Base-by-base conservation (phyloP, 2,797 vertebrate species). In the Falco berigora region DNA sequence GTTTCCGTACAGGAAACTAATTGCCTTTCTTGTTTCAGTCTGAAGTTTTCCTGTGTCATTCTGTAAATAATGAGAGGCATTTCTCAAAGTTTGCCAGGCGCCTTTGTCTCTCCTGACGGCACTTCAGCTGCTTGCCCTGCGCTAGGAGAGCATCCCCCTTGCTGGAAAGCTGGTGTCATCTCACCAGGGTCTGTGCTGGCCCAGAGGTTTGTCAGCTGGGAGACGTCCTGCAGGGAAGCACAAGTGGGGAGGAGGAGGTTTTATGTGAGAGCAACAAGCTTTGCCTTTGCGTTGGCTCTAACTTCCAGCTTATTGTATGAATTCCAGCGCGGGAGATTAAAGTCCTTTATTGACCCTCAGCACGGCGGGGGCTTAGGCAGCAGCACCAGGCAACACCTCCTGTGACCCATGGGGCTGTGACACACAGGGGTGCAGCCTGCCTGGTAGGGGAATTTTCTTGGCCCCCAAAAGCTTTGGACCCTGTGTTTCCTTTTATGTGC, bases 1-100 rank as follows among this genome's bases (percentile, higher is more conserved):
- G 98, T 98, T 97, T 97, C 97, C 17, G 6, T 96, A 97, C 61
- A 96, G 96, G 90, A 97, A 97, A 97, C 95, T 96, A 97, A 98
- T 97, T 97, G 97, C 96, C 95, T 97, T 97, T 97, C 97, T 97
- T 96, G 93, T 97, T 97, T 96, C 96, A 96, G 92, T 88, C 96
- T 94, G 91, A 98, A 97, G 94, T 98, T 97, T 97, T 96, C 95
- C 92, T 75, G 59, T 75, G 81, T 94, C 90, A 85, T 93, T 96
- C 86, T 76, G 73, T 96, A 97, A 97, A 97, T 97, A 96, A 96
- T 91, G 95, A 96, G 97, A 96, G 81, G 94, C 92, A 95, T 95
- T 95, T 94, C 97, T 96, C 91, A 92, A 96, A 97, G 96, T 97
- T 97, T 96, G 80, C 94, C 81, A 94, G 92, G 93, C 5, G 53